A percentile compares a stretch with the other conserved stretches of the same genome.
Evolutionary conservation across 2,888 invertebrate species (phyloP).

Genomic region (Aphrophora alni): DNA sequence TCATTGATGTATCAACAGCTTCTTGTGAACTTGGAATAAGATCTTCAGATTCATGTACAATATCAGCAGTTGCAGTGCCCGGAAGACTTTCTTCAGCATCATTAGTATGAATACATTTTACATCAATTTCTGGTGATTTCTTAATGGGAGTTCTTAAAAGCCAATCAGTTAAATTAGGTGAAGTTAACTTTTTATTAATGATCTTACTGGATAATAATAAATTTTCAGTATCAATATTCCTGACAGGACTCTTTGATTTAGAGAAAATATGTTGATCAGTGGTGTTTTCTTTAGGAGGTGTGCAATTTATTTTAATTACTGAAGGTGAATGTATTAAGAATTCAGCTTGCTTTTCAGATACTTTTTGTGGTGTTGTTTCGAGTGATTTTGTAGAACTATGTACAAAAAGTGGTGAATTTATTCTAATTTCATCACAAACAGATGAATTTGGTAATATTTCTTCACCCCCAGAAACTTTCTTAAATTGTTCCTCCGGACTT

Average conservation of each 20-base stretch:
- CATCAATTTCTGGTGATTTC: background rate
- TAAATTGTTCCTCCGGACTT: background rate
- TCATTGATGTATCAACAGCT: background rate
- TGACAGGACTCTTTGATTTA: background rate
- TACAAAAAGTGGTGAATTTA: background rate
- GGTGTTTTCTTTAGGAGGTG: background rate
- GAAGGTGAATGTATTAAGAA: background rate
- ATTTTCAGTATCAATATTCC: background rate
- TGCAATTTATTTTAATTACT: background rate
- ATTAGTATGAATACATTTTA: background rate
- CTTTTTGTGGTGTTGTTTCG: background rate
- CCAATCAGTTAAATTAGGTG: background rate
- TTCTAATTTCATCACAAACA: background rate
- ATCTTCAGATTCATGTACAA: constrained; percentile 20
- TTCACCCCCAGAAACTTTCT: background rate
- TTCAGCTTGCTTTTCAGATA: background rate
- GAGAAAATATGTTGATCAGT: background rate
- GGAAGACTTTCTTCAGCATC: background rate
- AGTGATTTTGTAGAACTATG: background rate
- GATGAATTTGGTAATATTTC: background rate
- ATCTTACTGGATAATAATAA: background rate
- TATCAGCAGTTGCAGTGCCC: background rate
- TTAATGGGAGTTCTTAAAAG: background rate
- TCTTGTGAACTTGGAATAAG: constrained; percentile 30
- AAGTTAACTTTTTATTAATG: background rate